Conservation (phyloP, 30 jellyfish, hydroid and myxozoan genomes). For the Chrysaora quinquecirrha region DNA sequence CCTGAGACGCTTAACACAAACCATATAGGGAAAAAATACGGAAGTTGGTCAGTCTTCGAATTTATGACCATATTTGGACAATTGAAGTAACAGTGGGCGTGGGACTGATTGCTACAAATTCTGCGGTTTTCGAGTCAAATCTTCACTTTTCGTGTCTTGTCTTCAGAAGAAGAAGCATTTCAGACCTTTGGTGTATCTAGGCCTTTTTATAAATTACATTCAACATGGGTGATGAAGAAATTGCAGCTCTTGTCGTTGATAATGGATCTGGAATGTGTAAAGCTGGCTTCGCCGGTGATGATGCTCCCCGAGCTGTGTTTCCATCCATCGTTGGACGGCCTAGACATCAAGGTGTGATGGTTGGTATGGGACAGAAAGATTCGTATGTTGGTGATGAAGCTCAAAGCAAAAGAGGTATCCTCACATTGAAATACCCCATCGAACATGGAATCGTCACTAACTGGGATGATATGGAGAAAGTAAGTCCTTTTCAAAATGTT, state of each 20-base stretch:
- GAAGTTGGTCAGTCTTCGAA: background rate
- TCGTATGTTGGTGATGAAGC: slow-evolving; percentile 99
- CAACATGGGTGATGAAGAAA: slow-evolving; percentile 82
- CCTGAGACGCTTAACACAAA: too few relatives aligned
- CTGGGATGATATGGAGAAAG: slow-evolving; percentile 99
- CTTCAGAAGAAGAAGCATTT: background rate
- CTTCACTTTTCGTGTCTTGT: slow-evolving; percentile 24
- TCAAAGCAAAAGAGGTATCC: slow-evolving; percentile 97
- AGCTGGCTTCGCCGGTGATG: slow-evolving; percentile 99
- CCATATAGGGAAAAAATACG: too few relatives aligned
- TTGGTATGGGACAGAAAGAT: slow-evolving; percentile 99
- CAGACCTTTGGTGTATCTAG: slow-evolving; percentile 37
- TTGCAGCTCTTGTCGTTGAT: slow-evolving; percentile 82
- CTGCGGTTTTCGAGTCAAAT: background rate
- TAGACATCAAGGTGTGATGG: slow-evolving; percentile 99
- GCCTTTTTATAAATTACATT: slow-evolving; percentile 19
- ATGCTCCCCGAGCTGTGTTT: slow-evolving; percentile 99
- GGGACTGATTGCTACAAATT: background rate
- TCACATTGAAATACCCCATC: slow-evolving; percentile 95
- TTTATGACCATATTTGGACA: slow-evolving; percentile 3
- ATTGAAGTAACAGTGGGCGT: background rate
- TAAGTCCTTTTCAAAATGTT: background rate
- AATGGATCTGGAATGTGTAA: slow-evolving; percentile 98
- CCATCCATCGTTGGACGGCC: slow-evolving; percentile 99
- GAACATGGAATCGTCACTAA: slow-evolving; percentile 99